Base-by-base conservation (phyloP, 92 coral and sea anemone species). In the Diadumene lineata region DNA sequence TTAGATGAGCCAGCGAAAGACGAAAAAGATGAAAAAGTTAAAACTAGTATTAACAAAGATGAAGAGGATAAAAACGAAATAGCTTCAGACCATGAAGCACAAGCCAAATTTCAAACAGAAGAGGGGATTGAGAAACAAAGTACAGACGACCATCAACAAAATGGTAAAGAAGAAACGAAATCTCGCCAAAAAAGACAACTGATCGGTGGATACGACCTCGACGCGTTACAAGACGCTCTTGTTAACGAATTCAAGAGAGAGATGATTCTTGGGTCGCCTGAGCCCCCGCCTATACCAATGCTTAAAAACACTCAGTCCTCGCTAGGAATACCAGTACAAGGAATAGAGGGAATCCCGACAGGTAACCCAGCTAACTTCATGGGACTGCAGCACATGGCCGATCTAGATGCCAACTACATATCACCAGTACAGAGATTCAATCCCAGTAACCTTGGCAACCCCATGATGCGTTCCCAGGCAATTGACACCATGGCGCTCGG, bases 211-310 rank as follows among this genome's bases (percentile, higher is more conserved):
- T 48, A 17, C 3, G 48, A 33, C 21, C 56, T 81, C 58, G 82
- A 76, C 19, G 74, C 71, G n/a, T 27, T 81, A 28, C 82, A 87
- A 68, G 81, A 70, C 16, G 82, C 73, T 30, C 32, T 64, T 32
- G 27, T 69, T 7, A 74, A 82, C 29, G 79, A 83, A 19, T 79
- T 72, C 65, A 89, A 88, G 69, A 82, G 93, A 66, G 86, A 91
- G 57, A 64, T 88, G 34, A 85, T 91, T 1, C 68, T 91, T 31
- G 79, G 90, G 18, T 13, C 73, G 34, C 3, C 81, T 55, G 66
- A 73, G 55, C 78, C 80, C 56, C 62, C 79, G 66, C 71, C 82
- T 21, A 77, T 84, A 34, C 75, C 82, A 24, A 21, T 56, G 9
- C 25, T 78, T 31, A 19, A 55, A n/a, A 69, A 34, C 57, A 56